Evolutionary conservation across 2,888 invertebrate genomes (phyloP).

Genomic region (Agrenia bidenticulata): DNA sequence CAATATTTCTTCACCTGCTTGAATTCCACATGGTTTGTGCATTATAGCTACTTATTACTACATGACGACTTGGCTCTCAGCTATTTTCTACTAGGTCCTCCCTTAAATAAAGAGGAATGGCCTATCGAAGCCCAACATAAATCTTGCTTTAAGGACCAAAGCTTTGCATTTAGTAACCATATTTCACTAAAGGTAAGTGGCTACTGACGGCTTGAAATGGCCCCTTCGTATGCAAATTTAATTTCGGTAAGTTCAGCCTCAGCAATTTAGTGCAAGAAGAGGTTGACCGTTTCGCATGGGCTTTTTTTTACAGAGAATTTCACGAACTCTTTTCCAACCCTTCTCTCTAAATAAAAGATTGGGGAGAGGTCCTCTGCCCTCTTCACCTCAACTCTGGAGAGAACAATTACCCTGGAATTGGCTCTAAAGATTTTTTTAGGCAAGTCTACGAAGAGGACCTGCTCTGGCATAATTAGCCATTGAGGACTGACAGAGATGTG

Average conservation of each 20-base stretch:
- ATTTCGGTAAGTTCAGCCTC: conserved; percentile 1
- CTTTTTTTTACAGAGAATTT: no score
- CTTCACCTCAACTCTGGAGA: no score
- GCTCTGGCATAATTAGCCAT: not conserved
- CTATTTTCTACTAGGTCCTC: not conserved
- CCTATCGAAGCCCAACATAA: conserved; percentile 8
- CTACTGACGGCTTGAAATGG: conserved; percentile 7
- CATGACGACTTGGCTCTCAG: not conserved
- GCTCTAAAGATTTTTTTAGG: no score
- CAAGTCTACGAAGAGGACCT: no score
- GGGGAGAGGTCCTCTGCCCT: no score
- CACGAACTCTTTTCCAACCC: no score
- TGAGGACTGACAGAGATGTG: conserved; percentile 8
- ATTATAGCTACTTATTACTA: not conserved
- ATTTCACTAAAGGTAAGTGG: conserved; percentile 3
- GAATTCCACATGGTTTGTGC: not conserved
- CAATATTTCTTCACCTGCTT: conserved; percentile 7
- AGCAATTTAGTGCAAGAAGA: not conserved
- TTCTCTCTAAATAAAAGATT: no score
- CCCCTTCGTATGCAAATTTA: conserved; percentile 4
- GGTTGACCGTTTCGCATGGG: no score
- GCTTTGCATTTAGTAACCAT: conserved; percentile 3
- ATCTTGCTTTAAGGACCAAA: conserved; percentile 4
- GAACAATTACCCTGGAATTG: no score
- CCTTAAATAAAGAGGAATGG: not conserved